Evolutionary conservation across 1,140 invertebrate species (phyloP), one percentile per base, ranked within the genome.

Genomic region (Potamilus streckersoni): DNA sequence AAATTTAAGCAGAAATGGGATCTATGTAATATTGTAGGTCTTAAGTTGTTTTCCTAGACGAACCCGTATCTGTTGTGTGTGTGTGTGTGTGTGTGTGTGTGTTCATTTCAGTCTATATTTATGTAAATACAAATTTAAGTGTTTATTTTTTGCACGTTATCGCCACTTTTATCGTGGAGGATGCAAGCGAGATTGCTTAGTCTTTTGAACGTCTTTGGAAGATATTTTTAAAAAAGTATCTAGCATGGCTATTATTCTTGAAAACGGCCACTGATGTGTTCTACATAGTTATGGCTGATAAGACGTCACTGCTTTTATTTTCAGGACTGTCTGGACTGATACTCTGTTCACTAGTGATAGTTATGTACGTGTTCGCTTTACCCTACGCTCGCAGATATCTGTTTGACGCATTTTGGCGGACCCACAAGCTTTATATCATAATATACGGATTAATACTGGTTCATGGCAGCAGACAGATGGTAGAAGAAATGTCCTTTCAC

Each of bases 341-440:
- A 8, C 91, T 99, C 0, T 97, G 98, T 85, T 92, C 96, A 58
- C 93, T 98, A 38, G 97, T 99, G 94, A 95, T 95, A 83, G 95
- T 98, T 58, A 98, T 99, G 78, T 98, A 98, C 86, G 95, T 98
- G 1, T 99, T 99, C 88, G 96, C 98, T 0, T 96, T 97, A 89
- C 96, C 97, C 0, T 94, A 93, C 8, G 96, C 99, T 49, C 92
- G 98, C 13, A 96, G 96, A 74, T 98, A 96, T 90, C 69, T 85
- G 14, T 86, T 86, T 76, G 80, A 84, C 38, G 80, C 84, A 19
- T 99, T 99, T 90, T 98, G 97, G 96, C 93, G 94, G 16, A 96
- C 97, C 19, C 98, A 99, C 88, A 95, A 95, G 38, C 92, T 99
- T 1, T 98, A 99, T 85, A 93, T 98, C 60, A 87, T 95, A 0